Base-by-base conservation (phyloP, 1,140 invertebrate species). In the Prorops nasuta region DNA sequence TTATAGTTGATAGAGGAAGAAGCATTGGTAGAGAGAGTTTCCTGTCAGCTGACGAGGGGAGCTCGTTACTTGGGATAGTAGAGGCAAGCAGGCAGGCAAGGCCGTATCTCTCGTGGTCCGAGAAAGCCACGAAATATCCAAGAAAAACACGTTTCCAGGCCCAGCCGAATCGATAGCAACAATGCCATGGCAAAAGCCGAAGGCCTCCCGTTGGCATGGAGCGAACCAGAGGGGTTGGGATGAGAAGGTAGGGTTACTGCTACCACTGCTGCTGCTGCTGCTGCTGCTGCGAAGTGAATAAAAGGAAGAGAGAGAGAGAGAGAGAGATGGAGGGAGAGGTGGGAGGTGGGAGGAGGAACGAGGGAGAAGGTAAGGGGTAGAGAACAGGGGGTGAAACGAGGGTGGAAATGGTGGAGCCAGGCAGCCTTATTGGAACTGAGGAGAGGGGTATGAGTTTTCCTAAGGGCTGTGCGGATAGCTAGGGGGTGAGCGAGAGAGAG, bases 401-500 rank as follows among this genome's bases (percentile, higher is more conserved):
- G 44, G 50, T 12, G 60, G 40, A 43, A 54, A 41, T 40, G 37
- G 50, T 61, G 60, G 61, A 47, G 47, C 40, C 51, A 44, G 68
- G 67, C 61, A 61, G 67, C 67, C 72, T 72, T 74, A 72, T 72
- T 74, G 70, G 71, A 66, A 71, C 59, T 53, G 61, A 43, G 63
- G 63, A 49, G 65, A 58, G 67, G 60, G 54, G 55, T 63, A 53
- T 49, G 62, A 69, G 67, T 69, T 71, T 70, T 69, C 67, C 64
- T 71, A 71, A 73, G 68, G 71, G 67, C 59, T 64, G 59, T 63
- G 56, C 54, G 51, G n/a, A n/a, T n/a, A n/a, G n/a, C n/a, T n/a
- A 63, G 63, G 42, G 53, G 55, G 51, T 47, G 52, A 59, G 53
- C 51, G 42, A 56, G 35, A 42, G 49, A 56, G 51, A 53, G 37